Evolutionary conservation across 2,797 vertebrate species (phyloP), one percentile per base, ranked within the genome.

Genomic region (Phalloptychus januarius): DNA sequence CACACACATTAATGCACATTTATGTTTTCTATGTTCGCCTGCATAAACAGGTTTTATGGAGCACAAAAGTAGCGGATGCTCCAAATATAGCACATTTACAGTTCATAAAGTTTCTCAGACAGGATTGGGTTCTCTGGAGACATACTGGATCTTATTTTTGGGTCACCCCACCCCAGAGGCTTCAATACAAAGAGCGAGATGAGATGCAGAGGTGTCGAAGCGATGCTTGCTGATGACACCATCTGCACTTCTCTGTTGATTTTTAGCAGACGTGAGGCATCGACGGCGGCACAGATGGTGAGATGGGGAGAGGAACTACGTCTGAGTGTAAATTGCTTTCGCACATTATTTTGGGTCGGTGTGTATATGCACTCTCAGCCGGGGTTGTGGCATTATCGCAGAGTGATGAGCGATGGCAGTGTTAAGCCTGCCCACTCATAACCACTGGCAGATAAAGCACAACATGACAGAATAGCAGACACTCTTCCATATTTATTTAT

Each of bases 271-370:
- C 84, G 31, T 79, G 81, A 84, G 74, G 84, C 85, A 82, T 89
- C 74, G n/a, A 81, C 81, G 13, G 67, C 42, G 76, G 81, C 83
- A 83, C 92, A 93, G 89, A 89, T 91, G 89, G 91, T 7, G 63
- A 83, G 71, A 84, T 42, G 42, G 79, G 69, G 71, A 16, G 83
- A 83, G 79, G 78, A 88, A 85, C 78, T 70, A 79, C 80, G 88
- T 82, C 81, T 31, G 86, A 86, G 90, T 82, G 90, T 80, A 90
- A 87, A 90, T 87, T 90, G 87, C 81, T 83, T 90, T 91, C 85
- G 84, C 90, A 86, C 88, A 61, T 93, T 92, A 92, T 92, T 91
- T 86, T 38, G 74, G 78, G 76, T 80, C 42, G 46, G n/a, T 74
- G 85, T 82, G 79, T 79, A 42, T 63, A 73, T 74, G n/a, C 72